A percentile compares a stretch with the other conserved stretches of the same genome.
phyloP scores from a whole-genome alignment of 2,888 invertebrate species.

The Rhopalosiphum nymphaeae region DNA sequence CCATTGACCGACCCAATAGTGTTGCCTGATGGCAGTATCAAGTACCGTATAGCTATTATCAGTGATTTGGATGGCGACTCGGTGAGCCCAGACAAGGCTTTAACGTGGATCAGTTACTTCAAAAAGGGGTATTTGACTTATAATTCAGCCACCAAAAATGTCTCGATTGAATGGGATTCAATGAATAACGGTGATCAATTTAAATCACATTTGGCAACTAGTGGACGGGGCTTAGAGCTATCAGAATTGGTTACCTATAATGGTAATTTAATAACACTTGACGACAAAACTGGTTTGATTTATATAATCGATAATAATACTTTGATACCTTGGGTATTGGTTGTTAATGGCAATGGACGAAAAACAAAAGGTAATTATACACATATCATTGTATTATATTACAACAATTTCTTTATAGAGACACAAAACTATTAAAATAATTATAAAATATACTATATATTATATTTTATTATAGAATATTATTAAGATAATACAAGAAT shows the following conservation, averaged over 20 bases:
- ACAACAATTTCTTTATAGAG: too few species aligned
- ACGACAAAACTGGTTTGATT: constrained; percentile 94
- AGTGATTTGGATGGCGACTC: constrained; percentile 94
- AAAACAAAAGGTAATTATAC: constrained; percentile 71
- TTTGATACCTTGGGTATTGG: constrained; percentile 81
- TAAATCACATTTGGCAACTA: constrained; percentile 82
- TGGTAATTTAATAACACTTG: constrained; percentile 89
- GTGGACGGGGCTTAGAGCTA: constrained; percentile 95
- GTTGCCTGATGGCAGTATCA: constrained; percentile 75
- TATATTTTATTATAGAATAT: neutral
- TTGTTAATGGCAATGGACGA: constrained; percentile 92
- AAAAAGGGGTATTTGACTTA: constrained; percentile 85
- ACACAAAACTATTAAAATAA: too few species aligned
- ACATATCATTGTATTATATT: too few species aligned
- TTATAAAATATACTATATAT: too few species aligned
- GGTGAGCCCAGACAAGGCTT: constrained; percentile 76
- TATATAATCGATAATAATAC: constrained; percentile 80
- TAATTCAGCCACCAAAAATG: constrained; percentile 74
- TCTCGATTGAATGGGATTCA: constrained; percentile 82
- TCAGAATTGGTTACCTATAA: constrained; percentile 95
- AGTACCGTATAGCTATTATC: constrained; percentile 86
- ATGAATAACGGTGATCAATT: constrained; percentile 68
- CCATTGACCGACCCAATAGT: constrained; percentile 82
- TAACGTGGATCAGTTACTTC: constrained; percentile 86
- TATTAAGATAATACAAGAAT: neutral